Evolutionary conservation across 2,888 invertebrate species (phyloP).

Genomic region (Rapana venosa): DNA sequence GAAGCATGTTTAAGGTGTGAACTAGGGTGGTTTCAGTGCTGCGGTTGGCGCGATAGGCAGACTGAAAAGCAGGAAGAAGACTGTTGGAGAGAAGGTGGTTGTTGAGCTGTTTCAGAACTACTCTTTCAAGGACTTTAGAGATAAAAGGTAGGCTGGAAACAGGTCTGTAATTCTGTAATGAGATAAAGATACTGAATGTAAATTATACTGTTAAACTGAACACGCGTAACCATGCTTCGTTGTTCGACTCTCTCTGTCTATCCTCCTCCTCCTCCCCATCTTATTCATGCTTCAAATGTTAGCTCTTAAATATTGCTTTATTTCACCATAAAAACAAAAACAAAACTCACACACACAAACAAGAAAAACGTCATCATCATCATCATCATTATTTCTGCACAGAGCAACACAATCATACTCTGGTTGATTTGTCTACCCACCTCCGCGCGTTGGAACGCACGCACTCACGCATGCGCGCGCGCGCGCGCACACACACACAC

Average conservation of each 20-base stretch:
- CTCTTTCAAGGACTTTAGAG: neutral
- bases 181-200: neutral
- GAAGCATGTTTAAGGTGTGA: neutral
- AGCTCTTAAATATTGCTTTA: too few relatives aligned
- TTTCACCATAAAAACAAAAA: too few relatives aligned
- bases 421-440: too few relatives aligned
- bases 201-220: too few relatives aligned
- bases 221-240: too few relatives aligned
- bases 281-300: too few relatives aligned
- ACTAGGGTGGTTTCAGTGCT: neutral
- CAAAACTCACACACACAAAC: too few relatives aligned
- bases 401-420: neutral
- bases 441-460: neutral
- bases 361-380: too few relatives aligned
- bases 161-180: neutral
- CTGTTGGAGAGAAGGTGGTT: neutral
- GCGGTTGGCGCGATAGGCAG: neutral
- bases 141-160: neutral
- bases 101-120: neutral
- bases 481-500: neutral
- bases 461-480: neutral
- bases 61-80: neutral
- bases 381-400: neutral
- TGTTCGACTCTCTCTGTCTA: too few relatives aligned
- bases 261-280: too few relatives aligned